Evolutionary conservation across 1,140 invertebrate species (phyloP).

Genomic region (Xylocopa sonorina): DNA sequence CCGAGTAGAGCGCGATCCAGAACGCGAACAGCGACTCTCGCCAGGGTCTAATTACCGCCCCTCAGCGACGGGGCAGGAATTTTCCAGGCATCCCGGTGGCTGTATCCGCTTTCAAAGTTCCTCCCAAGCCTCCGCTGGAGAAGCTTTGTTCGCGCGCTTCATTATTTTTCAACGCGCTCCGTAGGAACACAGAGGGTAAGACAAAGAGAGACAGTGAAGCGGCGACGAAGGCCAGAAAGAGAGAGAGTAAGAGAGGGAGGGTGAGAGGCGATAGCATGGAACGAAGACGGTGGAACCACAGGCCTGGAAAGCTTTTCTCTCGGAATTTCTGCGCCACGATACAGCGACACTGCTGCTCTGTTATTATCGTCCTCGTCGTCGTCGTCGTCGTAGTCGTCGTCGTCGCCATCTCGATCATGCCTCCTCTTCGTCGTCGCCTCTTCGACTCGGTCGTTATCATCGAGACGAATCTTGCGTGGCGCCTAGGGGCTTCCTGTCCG

Average conservation of each 20-base stretch:
- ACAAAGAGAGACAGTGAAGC: not conserved
- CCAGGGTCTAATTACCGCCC: constrained; percentile 17
- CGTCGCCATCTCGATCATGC: constrained; percentile 28
- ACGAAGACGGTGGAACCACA: not conserved
- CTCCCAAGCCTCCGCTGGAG: not conserved
- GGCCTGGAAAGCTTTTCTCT: not conserved
- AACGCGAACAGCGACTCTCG: not conserved
- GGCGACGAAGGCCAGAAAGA: not conserved
- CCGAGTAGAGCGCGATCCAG: not conserved
- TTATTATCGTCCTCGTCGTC: constrained; percentile 39
- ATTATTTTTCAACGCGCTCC: constrained; percentile 23
- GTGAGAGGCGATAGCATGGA: not conserved
- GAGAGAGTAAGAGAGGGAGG: not conserved
- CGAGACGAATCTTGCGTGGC: constrained; percentile 18
- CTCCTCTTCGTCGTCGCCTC: not conserved
- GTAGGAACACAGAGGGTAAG: not conserved
- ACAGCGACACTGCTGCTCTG: not conserved
- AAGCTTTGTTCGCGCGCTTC: constrained; percentile 25
- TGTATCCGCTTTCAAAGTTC: constrained; percentile 31
- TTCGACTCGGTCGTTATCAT: constrained; percentile 14
- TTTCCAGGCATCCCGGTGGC: not conserved
- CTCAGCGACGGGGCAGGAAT: constrained; percentile 16
- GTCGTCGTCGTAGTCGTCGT: not conserved
- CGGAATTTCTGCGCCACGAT: not conserved
- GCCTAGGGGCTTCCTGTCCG: constrained; percentile 23